A percentile compares a stretch with the other conserved stretches of the same genome.
Conservation (phyloP, 2,113 vertebrate genomes). For the Sinosuthora webbiana region DNA sequence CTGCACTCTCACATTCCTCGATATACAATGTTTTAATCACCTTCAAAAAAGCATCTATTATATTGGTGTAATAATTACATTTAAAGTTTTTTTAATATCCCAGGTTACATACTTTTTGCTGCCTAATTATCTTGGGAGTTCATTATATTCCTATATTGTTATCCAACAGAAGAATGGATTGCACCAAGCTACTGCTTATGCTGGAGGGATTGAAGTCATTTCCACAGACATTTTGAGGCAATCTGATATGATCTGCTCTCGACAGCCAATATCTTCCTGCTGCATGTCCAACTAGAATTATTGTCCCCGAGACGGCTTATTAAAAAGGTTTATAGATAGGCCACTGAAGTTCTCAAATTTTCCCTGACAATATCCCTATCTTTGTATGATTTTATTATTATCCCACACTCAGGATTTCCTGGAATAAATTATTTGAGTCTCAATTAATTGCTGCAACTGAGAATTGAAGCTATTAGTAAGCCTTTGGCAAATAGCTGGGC, state of each 20-base stretch:
- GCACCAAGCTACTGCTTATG: background rate
- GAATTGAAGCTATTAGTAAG: background rate
- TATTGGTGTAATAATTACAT: background rate
- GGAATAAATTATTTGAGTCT: background rate
- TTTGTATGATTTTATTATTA: background rate
- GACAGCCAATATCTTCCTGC: background rate
- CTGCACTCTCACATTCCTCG: background rate
- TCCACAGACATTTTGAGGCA: background rate
- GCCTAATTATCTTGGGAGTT: background rate
- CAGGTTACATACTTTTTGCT: background rate
- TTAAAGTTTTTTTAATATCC: background rate
- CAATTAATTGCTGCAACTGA: background rate
- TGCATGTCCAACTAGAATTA: background rate
- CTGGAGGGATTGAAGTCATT: background rate
- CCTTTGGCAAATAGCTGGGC: conserved; percentile 3
- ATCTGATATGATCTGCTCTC: background rate
- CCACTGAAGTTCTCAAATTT: background rate
- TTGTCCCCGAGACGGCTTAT: background rate
- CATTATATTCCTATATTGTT: background rate
- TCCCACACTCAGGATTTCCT: background rate
- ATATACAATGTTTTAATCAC: background rate
- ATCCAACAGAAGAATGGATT: background rate
- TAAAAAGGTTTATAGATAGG: background rate
- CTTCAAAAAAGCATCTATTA: background rate
- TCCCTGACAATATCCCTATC: background rate